Percentiles rank a stretch among this genome's conserved stretches.
Conservation (phyloP, 30 jellyfish, hydroid and myxozoan genomes). For the Clytia hemisphaerica region DNA sequence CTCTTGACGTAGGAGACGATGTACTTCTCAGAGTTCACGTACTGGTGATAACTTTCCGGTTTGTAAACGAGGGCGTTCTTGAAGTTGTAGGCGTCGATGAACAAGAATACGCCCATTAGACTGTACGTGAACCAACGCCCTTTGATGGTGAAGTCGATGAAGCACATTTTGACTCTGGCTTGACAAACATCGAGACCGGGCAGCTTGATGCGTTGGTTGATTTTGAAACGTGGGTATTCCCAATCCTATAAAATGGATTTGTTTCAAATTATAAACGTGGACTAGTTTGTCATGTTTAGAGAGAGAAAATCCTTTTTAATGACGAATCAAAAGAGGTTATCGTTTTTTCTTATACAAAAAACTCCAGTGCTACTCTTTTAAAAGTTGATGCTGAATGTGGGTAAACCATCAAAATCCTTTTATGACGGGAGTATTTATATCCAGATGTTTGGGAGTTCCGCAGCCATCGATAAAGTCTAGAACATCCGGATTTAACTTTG, state of each 20-base stretch:
- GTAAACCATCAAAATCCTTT: too few species aligned
- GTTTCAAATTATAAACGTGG: too few species aligned
- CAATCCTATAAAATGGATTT: slow-evolving; percentile 42
- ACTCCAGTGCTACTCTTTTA: too few species aligned
- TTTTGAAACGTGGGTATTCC: slow-evolving; percentile 35
- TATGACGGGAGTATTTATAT: too few species aligned
- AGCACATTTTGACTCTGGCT: slow-evolving; percentile 13
- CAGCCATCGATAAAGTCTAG: too few species aligned
- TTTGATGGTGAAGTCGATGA: slow-evolving; percentile 14
- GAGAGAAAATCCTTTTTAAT: too few species aligned
- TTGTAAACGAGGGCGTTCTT: slow-evolving; percentile 36
- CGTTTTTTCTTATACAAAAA: too few species aligned
- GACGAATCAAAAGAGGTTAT: too few species aligned
- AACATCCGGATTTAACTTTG: too few species aligned
- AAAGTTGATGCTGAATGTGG: too few species aligned
- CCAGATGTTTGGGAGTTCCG: too few species aligned
- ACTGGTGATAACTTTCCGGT: slow-evolving; percentile 32
- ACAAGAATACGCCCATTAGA: slow-evolving; percentile 19
- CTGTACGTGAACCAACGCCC: slow-evolving; percentile 51
- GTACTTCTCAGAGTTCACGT: background rate
- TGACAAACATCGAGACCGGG: slow-evolving; percentile 26
- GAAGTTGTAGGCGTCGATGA: slow-evolving; percentile 30
- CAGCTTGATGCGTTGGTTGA: slow-evolving; percentile 19
- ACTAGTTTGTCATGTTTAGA: too few species aligned
- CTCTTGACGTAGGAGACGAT: background rate